phyloP scores from a whole-genome alignment of 1,140 invertebrate species.

The Aphidius ervi region DNA sequence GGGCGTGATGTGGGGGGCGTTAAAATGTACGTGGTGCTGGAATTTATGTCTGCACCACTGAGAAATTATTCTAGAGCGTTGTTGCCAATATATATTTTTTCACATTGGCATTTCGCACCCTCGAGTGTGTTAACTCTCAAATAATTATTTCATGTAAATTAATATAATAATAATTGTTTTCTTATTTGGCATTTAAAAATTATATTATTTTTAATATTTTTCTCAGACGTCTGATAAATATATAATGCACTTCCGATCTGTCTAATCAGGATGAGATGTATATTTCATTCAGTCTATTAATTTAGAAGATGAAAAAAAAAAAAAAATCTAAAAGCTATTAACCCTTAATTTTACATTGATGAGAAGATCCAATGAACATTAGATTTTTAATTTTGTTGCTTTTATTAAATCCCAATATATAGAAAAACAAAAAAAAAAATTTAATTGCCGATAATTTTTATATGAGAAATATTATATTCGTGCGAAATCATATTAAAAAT shows the following conservation, averaged over 20 bases:
- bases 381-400: too few species aligned
- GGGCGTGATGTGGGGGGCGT: constrained; percentile 42
- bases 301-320: too few species aligned
- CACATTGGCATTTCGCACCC: background rate
- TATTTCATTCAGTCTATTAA: too few species aligned
- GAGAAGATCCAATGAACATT: too few species aligned
- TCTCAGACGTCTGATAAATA: too few species aligned
- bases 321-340: constrained; percentile 9
- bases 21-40: constrained; percentile 43
- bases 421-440: constrained; percentile 18
- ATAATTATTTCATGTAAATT: too few species aligned
- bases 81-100: constrained; percentile 17
- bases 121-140: too few species aligned
- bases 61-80: constrained; percentile 35
- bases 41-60: constrained; percentile 45
- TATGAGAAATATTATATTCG: constrained; percentile 53
- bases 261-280: too few species aligned
- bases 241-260: too few species aligned
- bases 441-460: constrained; percentile 54
- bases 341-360: constrained; percentile 9
- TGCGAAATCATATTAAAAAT: constrained; percentile 52
- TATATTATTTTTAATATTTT: too few species aligned
- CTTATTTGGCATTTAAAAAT: background rate
- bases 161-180: too few species aligned
- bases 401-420: background rate